phyloP scores from a whole-genome alignment of 2,888 invertebrate genomes.

The Melangyna quadrimaculata region DNA sequence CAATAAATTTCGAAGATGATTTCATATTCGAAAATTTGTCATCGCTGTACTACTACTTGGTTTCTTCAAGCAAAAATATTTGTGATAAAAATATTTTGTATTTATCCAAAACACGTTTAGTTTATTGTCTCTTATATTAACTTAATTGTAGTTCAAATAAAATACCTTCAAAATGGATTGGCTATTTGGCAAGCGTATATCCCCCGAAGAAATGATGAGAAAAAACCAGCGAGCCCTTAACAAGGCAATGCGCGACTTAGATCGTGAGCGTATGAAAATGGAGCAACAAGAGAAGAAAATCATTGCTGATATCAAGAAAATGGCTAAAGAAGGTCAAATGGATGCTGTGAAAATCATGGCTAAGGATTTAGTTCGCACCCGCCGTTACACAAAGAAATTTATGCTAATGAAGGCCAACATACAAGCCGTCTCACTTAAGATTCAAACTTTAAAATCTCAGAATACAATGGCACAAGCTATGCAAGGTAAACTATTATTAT shows the following conservation, averaged over 20 bases:
- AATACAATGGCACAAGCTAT: slow-evolving; percentile 99
- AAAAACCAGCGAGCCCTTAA: slow-evolving; percentile 99
- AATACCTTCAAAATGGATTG: slow-evolving; percentile 87
- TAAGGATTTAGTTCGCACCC: slow-evolving; percentile 97
- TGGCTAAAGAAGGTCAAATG: slow-evolving; percentile 99
- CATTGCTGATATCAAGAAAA: slow-evolving; percentile 98
- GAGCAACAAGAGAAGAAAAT: slow-evolving; percentile 99
- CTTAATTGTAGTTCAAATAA: neutral
- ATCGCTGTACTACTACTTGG: neutral
- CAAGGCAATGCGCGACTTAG: slow-evolving; percentile 98
- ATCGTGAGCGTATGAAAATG: slow-evolving; percentile 96
- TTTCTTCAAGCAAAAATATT: neutral
- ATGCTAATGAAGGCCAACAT: slow-evolving; percentile 99
- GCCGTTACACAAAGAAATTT: slow-evolving; percentile 97
- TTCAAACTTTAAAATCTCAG: slow-evolving; percentile 98
- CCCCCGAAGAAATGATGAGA: slow-evolving; percentile 98
- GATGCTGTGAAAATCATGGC: slow-evolving; percentile 99
- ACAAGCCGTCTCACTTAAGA: slow-evolving; percentile 98
- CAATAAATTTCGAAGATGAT: slow-evolving; percentile 61
- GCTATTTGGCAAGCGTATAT: slow-evolving; percentile 97
- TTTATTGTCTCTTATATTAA: neutral
- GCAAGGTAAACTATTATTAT: slow-evolving; percentile 84
- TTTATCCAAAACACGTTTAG: slow-evolving; percentile 18
- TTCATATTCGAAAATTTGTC: slow-evolving; percentile 67
- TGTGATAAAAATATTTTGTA: slow-evolving; percentile 1